Conservation (phyloP, 2,113 vertebrate species). For the Oreochromis aureus region DNA sequence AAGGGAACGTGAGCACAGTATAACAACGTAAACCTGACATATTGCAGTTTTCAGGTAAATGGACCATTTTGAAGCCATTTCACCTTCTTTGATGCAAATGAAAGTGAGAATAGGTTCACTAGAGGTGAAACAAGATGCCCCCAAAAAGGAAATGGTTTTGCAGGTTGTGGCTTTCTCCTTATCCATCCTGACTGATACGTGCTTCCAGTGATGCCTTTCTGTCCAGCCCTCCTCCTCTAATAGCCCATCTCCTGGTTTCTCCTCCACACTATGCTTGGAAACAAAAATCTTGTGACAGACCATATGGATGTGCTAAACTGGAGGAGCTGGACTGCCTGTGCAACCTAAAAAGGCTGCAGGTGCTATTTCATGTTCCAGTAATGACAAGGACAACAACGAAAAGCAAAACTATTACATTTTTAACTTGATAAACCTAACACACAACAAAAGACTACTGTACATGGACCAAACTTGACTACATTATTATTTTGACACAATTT, state of each 20-base stretch:
- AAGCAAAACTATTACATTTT: not conserved
- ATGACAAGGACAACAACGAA: not conserved
- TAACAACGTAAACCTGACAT: not conserved
- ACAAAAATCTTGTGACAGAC: not conserved
- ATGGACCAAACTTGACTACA: not conserved
- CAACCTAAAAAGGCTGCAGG: not conserved
- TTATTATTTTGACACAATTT: not conserved
- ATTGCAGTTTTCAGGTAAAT: not conserved
- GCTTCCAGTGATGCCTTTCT: not conserved
- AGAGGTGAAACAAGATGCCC: not conserved
- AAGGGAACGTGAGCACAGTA: not conserved
- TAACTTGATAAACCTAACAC: not conserved
- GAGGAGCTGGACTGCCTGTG: not conserved
- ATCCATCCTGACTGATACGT: not conserved
- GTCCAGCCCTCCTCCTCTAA: not conserved
- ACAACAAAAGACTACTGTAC: not conserved
- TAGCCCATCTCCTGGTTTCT: not conserved
- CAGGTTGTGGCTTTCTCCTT: not conserved
- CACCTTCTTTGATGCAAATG: not conserved
- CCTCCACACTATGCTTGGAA: not conserved
- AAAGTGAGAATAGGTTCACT: not conserved
- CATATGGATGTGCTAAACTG: not conserved
- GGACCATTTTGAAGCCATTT: not conserved
- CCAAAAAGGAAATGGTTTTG: not conserved
- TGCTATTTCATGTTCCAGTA: not conserved